Base-by-base conservation (phyloP, 2,113 vertebrate genomes). In the Saccopteryx bilineata region DNA sequence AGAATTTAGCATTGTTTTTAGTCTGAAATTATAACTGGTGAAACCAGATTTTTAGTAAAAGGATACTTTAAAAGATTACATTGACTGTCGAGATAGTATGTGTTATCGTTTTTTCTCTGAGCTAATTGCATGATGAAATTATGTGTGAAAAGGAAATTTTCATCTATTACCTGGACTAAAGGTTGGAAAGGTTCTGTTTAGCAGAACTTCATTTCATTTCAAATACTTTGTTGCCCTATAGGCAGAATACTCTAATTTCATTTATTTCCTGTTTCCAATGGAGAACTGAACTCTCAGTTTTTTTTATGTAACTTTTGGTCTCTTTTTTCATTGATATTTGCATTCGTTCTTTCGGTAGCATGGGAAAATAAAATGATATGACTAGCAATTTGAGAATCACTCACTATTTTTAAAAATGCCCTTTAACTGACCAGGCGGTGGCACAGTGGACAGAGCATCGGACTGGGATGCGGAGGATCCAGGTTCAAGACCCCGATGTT, bases 181-280 rank as follows among this genome's bases (percentile, higher is more conserved):
- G 81, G 46, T 96, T 97, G 83, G 52, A 93, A 97, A 97, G 86
- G 86, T 96, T 94, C 93, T 95, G 76, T 94, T 96, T 93, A 96
- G 79, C 91, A 91, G 94, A 96, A 90, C 85, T 96, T 50, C 18
- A 87, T 97, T 96, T 93, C 50, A 7, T 97, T 96, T 93, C 50
- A 7, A 96, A 88, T 26, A 96, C 13, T 74, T 79, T 94, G 63
- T 75, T 84, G 48, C 78, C 72, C 80, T 93, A 56, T 0, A 74
- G 81, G 78, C 66, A 92, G 72, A 88, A 88, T 90, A 89, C 90
- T 93, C 26, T 87, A 90, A 86, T 96, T 95, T 94, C 19, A 56
- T 18, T 92, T 94, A 48, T 56, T 88, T 94, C 11, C 58, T 87
- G n/a, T 82, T 82, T 81, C 68, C 26, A 89, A 5, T 63, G n/a